Evolutionary conservation across 2,797 vertebrate species (phyloP), one percentile per base, ranked within the genome.

Genomic region (Pipistrellus pipistrellus): DNA sequence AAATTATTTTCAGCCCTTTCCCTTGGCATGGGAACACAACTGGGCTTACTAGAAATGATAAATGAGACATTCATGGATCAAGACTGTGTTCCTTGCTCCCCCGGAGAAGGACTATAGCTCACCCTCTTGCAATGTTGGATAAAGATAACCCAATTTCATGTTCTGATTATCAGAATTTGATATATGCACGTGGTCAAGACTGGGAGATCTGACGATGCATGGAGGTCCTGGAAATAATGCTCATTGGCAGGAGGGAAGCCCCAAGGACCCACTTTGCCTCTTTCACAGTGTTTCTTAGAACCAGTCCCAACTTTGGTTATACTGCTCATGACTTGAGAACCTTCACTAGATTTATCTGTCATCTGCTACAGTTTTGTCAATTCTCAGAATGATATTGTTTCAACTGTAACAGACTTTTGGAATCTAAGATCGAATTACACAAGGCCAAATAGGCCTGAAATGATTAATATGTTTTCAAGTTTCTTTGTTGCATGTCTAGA

Each of bases 291-390:
- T 81, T 71, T 76, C 41, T 68, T 46, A 72, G 8, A 21, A 41
- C 15, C 27, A 62, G 3, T 90, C 48, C 44, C 32, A 57, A 77
- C 41, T 81, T 85, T 5, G 73, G 1, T 80, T 76, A 23, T 35
- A 32, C 12, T 76, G 48, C 48, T 76, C 53, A 53, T 76, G 41
- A 88, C 11, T 91, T 64, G 64, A 75, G n/a, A 73, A 32, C 11
- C 38, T 85, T 90, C n/a, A 8, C 1, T n/a, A 25, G 17, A 80
- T 90, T 95, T 93, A 71, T 93, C 35, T 90, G 27, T 23, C 71
- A 15, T 71, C 53, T 72, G 38, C 41, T 85, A 30, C 57, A 83
- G 72, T 82, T 95, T 88, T 73, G 8, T n/a, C 23, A 59, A 3
- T 57, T 71, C 53, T 57, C n/a, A 77, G 13, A 53, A 62, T 23